These are phyloP conservation scores for Xestobium rufovillosum DNA, from an alignment of 2,888 invertebrate genomes.

Conservation along the genomic window DNA sequence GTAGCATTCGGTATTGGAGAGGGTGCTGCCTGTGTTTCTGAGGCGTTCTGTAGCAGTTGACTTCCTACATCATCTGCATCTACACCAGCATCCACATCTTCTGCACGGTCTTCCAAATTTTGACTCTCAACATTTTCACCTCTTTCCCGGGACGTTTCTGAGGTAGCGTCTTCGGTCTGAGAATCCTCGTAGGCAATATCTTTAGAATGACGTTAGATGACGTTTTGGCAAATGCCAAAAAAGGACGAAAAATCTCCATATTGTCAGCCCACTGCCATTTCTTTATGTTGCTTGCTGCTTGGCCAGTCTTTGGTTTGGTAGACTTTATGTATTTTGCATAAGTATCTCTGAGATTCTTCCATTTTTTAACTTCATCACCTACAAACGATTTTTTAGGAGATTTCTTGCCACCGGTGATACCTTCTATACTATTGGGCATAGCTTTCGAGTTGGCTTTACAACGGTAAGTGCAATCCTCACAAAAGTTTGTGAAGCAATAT, in stretches of 20 bases:
- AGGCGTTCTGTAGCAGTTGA: background rate
- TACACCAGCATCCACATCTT: background rate
- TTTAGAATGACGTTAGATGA: background rate
- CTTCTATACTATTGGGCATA: constrained; percentile 4
- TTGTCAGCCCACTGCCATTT: constrained; percentile 3
- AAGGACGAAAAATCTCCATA: constrained; percentile 1
- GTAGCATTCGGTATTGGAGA: too few species aligned
- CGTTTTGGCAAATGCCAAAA: constrained; percentile 3
- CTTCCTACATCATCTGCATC: background rate
- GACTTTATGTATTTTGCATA: constrained; percentile 1
- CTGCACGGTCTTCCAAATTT: too few species aligned
- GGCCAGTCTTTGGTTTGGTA: background rate
- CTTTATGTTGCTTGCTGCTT: background rate
- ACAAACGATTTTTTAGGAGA: background rate
- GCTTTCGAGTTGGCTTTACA: constrained; percentile 4
- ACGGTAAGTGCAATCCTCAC: background rate
- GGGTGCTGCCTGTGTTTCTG: too few species aligned
- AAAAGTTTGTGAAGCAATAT: constrained; percentile 2
- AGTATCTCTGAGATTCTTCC: too few species aligned
- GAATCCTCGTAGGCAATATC: constrained; percentile 3
- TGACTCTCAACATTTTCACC: too few species aligned
- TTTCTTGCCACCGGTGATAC: constrained; percentile 7
- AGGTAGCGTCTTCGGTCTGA: constrained; percentile 2
- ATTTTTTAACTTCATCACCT: constrained; percentile 4
- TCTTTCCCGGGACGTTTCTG: too few species aligned